phyloP scores from a whole-genome alignment of 2,888 invertebrate species.

The Teleiodes luculella region DNA sequence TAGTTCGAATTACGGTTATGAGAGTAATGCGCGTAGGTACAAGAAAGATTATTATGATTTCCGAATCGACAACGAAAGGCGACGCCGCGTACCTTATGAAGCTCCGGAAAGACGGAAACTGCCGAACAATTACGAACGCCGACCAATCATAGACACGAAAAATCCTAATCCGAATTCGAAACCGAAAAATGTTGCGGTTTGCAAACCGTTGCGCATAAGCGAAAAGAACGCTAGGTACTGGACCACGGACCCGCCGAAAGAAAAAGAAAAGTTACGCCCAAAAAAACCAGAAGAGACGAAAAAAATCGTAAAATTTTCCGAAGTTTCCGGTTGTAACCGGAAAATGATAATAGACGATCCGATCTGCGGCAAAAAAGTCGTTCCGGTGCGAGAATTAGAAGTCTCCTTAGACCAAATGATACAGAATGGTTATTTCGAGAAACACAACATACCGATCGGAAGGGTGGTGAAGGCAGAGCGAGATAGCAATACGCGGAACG shows the following conservation, averaged over 20 bases:
- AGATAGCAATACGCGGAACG: constrained; percentile 15
- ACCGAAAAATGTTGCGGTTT: constrained; percentile 65
- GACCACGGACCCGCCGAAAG: constrained; percentile 60
- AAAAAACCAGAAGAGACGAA: constrained; percentile 61
- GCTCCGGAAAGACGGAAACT: constrained; percentile 18
- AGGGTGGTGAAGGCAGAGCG: constrained; percentile 42
- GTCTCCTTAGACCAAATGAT: constrained; percentile 74
- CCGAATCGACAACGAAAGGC: constrained; percentile 58
- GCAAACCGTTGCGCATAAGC: constrained; percentile 61
- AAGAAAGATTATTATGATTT: constrained; percentile 71
- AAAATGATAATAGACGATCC: constrained; percentile 72
- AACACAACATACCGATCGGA: constrained; percentile 67
- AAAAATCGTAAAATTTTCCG: constrained; percentile 74
- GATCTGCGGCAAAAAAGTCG: constrained; percentile 61
- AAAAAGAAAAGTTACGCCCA: constrained; percentile 40
- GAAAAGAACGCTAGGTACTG: constrained; percentile 66
- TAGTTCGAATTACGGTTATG: constrained; percentile 42
- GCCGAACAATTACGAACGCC: constrained; percentile 23
- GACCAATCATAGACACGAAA: constrained; percentile 23
- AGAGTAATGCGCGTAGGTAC: constrained; percentile 46
- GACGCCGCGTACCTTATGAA: constrained; percentile 50
- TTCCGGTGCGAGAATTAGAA: constrained; percentile 69
- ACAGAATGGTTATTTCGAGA: constrained; percentile 73
- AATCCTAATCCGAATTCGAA: constrained; percentile 20
- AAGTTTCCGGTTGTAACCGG: constrained; percentile 68